Evolutionary conservation across 2,797 vertebrate genomes (phyloP), one percentile per base, ranked within the genome.

Genomic region (Molothrus ater): DNA sequence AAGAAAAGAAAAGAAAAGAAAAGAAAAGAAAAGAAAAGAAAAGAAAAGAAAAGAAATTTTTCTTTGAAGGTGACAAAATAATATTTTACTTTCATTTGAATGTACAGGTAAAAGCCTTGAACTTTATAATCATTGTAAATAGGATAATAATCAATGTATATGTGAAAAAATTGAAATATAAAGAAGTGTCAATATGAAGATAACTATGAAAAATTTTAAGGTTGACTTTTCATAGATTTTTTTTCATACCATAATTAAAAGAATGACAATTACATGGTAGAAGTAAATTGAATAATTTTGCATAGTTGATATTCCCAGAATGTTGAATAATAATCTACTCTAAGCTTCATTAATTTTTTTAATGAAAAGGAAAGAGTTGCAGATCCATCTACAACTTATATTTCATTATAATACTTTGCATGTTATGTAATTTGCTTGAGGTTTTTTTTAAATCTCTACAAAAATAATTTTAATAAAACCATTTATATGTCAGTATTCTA

Each of bases 71-170:
- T 36, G 13, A 38, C 40, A 81, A 93, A 68, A 59, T 19, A 63
- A 26, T 63, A 74, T 87, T 92, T 95, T 88, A 50, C 17, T 75
- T 91, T 28, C 18, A 50, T 68, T 92, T 69, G 81, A 94, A 80
- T 66, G 54, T 11, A 88, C 10, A 88, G 60, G 25, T 26, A 34
- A 66, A 56, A 82, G n/a, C 50, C 64, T 72, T 88, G 64, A 45
- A 11, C 24, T 75, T 88, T 54, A 66, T 42, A 36, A 19, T 18
- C 4, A 48, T 79, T 87, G 45, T 50, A 90, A 80, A 72, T 63
- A 85, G 40, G 8, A 15, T 65, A 48, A 40, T 4, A 59, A 72
- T 75, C 19, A 47, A 34, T 8, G 5, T 57, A 83, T 75, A 50
- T 68, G 32, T 31, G 68, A 94, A 91, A 24, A 7, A 90, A 95